phyloP scores from a whole-genome alignment of 2,797 vertebrate species.

The Hirundo rustica region DNA sequence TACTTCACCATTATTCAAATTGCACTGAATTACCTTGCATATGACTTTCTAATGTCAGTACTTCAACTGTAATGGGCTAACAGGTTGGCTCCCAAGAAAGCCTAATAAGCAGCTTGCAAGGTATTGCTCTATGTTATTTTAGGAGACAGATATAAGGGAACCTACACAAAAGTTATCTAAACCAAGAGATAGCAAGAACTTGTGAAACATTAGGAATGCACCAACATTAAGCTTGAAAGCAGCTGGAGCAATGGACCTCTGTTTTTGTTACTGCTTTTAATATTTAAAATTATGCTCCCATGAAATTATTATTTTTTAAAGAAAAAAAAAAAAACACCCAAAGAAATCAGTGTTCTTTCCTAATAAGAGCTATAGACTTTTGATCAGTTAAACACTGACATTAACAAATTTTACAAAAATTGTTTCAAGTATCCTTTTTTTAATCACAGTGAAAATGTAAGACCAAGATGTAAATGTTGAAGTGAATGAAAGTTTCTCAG shows the following conservation, averaged over 20 bases:
- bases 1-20: conserved; percentile 4
- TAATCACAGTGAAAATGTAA: conserved; percentile 86
- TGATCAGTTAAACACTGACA: conserved; percentile 65
- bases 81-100: neutral
- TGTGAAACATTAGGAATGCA: conserved; percentile 33
- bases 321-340: conserved; percentile 16
- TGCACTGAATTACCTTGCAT: neutral
- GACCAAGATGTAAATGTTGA: conserved; percentile 71
- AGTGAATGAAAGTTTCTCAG: conserved; percentile 72
- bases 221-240: conserved; percentile 33
- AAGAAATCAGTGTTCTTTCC: conserved; percentile 49
- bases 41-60: neutral
- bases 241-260: conserved; percentile 43
- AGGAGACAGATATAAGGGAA: conserved; percentile 15
- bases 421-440: conserved; percentile 82
- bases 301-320: conserved; percentile 25
- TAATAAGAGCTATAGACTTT: conserved; percentile 59
- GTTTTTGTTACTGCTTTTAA: conserved; percentile 25
- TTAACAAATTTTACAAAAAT: conserved; percentile 77
- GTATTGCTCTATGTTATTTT: conserved; percentile 51
- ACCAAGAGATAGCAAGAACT: conserved; percentile 8
- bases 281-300: conserved; percentile 59
- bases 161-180: neutral
- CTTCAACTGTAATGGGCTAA: neutral
- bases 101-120: conserved; percentile 44